Evolutionary conservation across 2,888 invertebrate species (phyloP).

Genomic region (Dioctria rufipes): DNA sequence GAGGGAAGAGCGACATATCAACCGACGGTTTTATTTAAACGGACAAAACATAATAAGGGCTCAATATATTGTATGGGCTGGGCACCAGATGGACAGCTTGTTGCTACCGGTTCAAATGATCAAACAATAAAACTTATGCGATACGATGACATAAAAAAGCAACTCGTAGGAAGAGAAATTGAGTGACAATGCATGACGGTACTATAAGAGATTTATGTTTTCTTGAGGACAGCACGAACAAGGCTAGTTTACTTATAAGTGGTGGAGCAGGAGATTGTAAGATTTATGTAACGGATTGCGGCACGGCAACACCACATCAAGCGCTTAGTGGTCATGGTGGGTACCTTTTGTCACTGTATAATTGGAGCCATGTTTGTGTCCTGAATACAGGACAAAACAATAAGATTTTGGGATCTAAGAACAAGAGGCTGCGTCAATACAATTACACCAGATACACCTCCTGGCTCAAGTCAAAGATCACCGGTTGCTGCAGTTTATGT

Average conservation of each 20-base stretch:
- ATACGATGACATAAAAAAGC: constrained; percentile 92
- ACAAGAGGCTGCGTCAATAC: constrained; percentile 94
- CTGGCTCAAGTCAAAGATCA: constrained; percentile 82
- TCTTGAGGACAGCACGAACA: constrained; percentile 93
- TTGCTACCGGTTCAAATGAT: constrained; percentile 99
- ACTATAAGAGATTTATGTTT: constrained; percentile 98
- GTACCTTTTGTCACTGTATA: constrained; percentile 93
- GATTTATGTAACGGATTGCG: constrained; percentile 98
- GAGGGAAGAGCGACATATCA: constrained; percentile 88
- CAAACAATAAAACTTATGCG: constrained; percentile 97
- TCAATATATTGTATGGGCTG: constrained; percentile 98
- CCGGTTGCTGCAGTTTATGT: constrained; percentile 96
- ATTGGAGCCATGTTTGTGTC: constrained; percentile 98
- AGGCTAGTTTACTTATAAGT: constrained; percentile 92
- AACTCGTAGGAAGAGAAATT: constrained; percentile 88
- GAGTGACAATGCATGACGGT: constrained; percentile 98
- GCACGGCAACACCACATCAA: constrained; percentile 91
- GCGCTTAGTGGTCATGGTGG: constrained; percentile 95
- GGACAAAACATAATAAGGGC: constrained; percentile 98
- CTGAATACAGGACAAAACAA: constrained; percentile 97
- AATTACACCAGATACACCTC: constrained; percentile 85
- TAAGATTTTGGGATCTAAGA: constrained; percentile 98
- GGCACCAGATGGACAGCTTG: constrained; percentile 95
- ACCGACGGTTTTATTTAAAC: constrained; percentile 93
- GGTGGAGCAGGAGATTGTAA: constrained; percentile 99